A percentile compares a stretch with the other conserved stretches of the same genome.
Conservation (phyloP, 2,888 invertebrate species). For the Calliopum simillimum region DNA sequence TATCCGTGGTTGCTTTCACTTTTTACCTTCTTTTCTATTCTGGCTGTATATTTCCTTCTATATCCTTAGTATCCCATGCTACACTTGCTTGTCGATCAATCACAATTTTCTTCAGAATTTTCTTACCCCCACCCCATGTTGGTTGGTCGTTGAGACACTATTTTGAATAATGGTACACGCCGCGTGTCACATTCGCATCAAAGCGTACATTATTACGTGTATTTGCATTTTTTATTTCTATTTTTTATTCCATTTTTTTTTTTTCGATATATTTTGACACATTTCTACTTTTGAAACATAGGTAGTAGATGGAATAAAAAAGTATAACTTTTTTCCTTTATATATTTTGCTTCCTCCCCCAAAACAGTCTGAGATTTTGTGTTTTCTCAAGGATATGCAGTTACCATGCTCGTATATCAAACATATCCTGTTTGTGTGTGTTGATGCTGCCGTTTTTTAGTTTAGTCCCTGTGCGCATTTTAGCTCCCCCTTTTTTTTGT, state of each 20-base stretch:
- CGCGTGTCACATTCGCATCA: constrained; percentile 38
- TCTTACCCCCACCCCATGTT: neutral
- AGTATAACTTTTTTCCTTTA: neutral
- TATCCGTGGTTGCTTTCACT: neutral
- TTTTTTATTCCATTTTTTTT: constrained; percentile 6
- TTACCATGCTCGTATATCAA: constrained; percentile 26
- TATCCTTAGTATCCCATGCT: constrained; percentile 3
- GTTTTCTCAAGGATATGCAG: constrained; percentile 41
- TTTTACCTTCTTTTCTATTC: too few relatives aligned
- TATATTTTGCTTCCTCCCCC: neutral
- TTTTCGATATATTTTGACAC: constrained; percentile 27
- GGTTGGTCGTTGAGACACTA: neutral
- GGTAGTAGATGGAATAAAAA: constrained; percentile 5
- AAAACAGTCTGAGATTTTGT: constrained; percentile 1
- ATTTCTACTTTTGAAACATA: constrained; percentile 9
- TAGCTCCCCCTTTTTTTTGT: constrained; percentile 19
- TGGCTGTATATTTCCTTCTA: neutral
- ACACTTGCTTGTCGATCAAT: constrained; percentile 43
- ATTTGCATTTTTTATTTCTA: constrained; percentile 3
- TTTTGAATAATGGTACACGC: constrained; percentile 41
- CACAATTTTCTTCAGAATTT: constrained; percentile 31
- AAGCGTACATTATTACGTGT: neutral
- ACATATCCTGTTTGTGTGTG: constrained; percentile 22
- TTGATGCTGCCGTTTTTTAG: neutral
- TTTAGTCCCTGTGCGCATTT: constrained; percentile 29